phyloP scores from a whole-genome alignment of 1,140 invertebrate genomes.

The Mycetomoellerius zeteki region DNA sequence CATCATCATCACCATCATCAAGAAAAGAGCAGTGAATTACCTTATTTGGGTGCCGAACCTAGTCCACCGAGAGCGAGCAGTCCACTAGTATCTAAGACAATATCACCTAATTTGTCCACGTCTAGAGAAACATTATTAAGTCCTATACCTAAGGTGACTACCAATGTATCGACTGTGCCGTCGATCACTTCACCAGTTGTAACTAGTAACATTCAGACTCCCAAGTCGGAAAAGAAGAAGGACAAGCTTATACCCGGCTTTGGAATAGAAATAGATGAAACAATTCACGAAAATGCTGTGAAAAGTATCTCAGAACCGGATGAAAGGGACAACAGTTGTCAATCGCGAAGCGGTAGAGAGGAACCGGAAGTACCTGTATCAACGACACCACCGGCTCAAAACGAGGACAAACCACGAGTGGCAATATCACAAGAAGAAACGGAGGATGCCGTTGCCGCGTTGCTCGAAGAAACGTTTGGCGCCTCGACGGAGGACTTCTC shows the following conservation, averaged over 20 bases:
- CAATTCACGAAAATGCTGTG: conserved; percentile 93
- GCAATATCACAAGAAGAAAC: conserved; percentile 97
- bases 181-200: conserved; percentile 84
- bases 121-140: conserved; percentile 87
- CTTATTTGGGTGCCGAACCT: conserved; percentile 82
- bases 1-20: conserved; percentile 88
- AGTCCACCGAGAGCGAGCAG: conserved; percentile 84
- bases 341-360: conserved; percentile 80
- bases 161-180: conserved; percentile 75
- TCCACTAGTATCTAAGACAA: conserved; percentile 81
- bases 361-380: conserved; percentile 79
- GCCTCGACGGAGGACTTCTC: conserved; percentile 88
- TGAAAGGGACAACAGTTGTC: conserved; percentile 84
- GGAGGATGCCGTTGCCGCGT: conserved; percentile 95
- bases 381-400: conserved; percentile 82
- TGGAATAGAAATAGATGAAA: conserved; percentile 90
- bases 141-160: conserved; percentile 87
- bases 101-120: conserved; percentile 83
- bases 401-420: conserved; percentile 92
- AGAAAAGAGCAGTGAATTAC: conserved; percentile 81
- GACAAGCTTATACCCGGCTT: conserved; percentile 91
- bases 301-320: conserved; percentile 91
- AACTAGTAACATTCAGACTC: conserved; percentile 72
- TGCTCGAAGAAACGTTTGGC: conserved; percentile 94
- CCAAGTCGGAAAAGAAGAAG: conserved; percentile 86